phyloP scores from a whole-genome alignment of 2,888 invertebrate genomes.

The Caradrina clavipalpis region DNA sequence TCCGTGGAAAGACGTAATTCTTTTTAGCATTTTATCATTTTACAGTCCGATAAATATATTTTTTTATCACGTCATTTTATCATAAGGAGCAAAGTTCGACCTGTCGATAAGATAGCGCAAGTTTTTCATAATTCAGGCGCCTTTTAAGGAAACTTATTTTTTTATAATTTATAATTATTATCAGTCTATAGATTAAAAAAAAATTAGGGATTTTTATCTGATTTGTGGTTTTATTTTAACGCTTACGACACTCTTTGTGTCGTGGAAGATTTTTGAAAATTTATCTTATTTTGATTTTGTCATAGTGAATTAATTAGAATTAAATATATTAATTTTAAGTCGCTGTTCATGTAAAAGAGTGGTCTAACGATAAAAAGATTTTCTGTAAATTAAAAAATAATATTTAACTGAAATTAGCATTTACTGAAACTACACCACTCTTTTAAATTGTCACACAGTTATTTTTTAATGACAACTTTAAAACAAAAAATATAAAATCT shows the following conservation, averaged over 20 bases:
- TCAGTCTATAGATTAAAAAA: slow-evolving; percentile 12
- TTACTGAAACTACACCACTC: too few relatives aligned
- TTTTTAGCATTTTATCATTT: slow-evolving; percentile 49
- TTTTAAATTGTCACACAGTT: too few relatives aligned
- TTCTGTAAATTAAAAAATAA: too few relatives aligned
- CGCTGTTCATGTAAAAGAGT: too few relatives aligned
- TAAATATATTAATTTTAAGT: neutral
- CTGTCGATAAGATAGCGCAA: slow-evolving; percentile 58
- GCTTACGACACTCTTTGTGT: neutral
- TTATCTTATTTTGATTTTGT: neutral
- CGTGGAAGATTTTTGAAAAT: neutral
- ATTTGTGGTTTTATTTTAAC: slow-evolving; percentile 1
- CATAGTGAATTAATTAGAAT: neutral
- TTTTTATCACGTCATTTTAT: slow-evolving; percentile 60
- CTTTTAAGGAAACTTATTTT: slow-evolving; percentile 40
- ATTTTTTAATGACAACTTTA: too few relatives aligned
- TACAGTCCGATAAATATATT: slow-evolving; percentile 53
- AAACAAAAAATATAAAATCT: neutral
- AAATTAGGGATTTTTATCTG: neutral
- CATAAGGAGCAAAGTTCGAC: slow-evolving; percentile 63
- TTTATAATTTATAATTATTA: neutral
- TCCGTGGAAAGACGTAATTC: slow-evolving; percentile 57
- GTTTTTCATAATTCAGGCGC: slow-evolving; percentile 39
- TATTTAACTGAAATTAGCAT: too few relatives aligned
- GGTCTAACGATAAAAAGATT: too few relatives aligned